Percentiles rank a stretch among this genome's conserved stretches.
phyloP scores from a whole-genome alignment of 2,888 invertebrate species.

The Drymonia ruficornis region DNA sequence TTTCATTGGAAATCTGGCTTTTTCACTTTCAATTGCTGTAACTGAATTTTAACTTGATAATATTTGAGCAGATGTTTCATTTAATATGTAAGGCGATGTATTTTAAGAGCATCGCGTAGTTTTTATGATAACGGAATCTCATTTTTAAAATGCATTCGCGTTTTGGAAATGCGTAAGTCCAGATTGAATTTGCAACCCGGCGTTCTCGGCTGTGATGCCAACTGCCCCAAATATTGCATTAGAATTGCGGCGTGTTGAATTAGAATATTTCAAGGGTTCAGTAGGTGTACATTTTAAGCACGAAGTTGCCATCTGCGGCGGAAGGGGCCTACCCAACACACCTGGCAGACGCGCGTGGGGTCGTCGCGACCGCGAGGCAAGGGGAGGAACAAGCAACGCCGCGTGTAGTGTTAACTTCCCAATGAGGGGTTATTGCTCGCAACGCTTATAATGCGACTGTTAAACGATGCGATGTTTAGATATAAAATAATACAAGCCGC shows the following conservation, averaged over 20 bases:
- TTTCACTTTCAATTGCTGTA: constrained; percentile 32
- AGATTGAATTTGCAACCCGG: too few species aligned
- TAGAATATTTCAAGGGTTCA: background rate
- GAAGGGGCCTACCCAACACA: constrained; percentile 60
- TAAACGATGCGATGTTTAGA: constrained; percentile 48
- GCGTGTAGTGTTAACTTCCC: constrained; percentile 57
- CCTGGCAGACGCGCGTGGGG: constrained; percentile 75
- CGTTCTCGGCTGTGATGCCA: background rate
- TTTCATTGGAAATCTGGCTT: constrained; percentile 18
- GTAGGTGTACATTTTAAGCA: constrained; percentile 28
- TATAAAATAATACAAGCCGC: constrained; percentile 45
- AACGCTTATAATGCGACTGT: constrained; percentile 39
- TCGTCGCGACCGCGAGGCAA: constrained; percentile 58
- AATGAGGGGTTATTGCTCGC: constrained; percentile 54
- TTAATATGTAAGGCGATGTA: background rate
- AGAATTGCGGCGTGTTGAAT: background rate
- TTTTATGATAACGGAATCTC: background rate
- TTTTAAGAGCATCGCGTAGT: background rate
- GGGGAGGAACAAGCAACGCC: constrained; percentile 54
- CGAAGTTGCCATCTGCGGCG: constrained; percentile 59
- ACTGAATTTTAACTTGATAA: background rate
- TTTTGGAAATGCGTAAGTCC: too few species aligned
- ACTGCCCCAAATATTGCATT: background rate
- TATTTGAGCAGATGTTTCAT: constrained; percentile 7
- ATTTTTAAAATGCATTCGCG: too few species aligned